Evolutionary conservation across 1,140 invertebrate species (phyloP), one percentile per base, ranked within the genome.

Genomic region (Scaptomyza graminum): DNA sequence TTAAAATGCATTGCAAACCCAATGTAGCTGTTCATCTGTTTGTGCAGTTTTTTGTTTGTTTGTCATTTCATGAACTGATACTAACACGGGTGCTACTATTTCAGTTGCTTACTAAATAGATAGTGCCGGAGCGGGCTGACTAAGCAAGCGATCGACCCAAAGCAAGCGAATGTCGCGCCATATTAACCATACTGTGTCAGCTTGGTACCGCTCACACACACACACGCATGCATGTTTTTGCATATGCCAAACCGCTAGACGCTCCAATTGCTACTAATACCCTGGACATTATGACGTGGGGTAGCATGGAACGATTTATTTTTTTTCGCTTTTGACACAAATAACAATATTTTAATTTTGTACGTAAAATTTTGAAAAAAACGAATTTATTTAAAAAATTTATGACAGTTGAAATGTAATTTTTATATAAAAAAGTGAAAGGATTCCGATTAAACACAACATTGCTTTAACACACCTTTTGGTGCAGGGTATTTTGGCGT

Each of bases 91-190:
- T 88, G 83, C 83, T 88, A 88, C 83, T 88, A 88, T 88, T 88
- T 88, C 83, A 88, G 84, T 88, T 88, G 79, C 79, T 87, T 87
- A 88, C 83, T 88, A 89, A 88, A 89, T 81, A 85, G 82, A 89
- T 87, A 87, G 84, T 83, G 83, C 72, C 72, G 56, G 41, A 81
- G 65, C 79, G 74, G 79, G 75, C 83, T 89, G 84, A 88, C 84
- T 88, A 89, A 88, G 79, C 79, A 89, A 88, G 79, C 79, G 83
- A 85, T 77, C 68, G 61, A 56, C 47, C 59, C 73, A 52, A 22
- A 22, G 49, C 73, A 56, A 78, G 72, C 74, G 76, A 74, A 74
- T 87, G 82, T 83, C 82, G 82, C 83, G 70, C 72, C 67, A 88
- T 88, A 88, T 87, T 87, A 88, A 83, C 83, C 81, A 76, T 80